These are phyloP conservation scores for Bubo scandiacus DNA, from an alignment of 2,113 vertebrate species.

Conservation along the genomic window DNA sequence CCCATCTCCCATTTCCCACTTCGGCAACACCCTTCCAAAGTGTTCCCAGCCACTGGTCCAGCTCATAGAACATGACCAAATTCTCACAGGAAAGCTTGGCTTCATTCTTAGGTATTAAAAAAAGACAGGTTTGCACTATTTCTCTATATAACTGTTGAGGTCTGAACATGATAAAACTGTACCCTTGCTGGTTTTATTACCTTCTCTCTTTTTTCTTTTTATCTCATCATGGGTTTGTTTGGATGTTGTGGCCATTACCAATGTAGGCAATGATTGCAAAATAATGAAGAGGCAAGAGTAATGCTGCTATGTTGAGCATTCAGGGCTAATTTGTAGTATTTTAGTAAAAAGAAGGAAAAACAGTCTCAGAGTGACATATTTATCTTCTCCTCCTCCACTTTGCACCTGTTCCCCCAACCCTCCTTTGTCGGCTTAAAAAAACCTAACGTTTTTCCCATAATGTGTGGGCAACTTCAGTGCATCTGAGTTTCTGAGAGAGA, in stretches of 20 bases:
- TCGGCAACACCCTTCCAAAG: not conserved
- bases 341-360: not conserved
- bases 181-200: not conserved
- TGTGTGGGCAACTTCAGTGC: not conserved
- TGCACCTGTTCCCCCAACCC: not conserved
- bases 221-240: not conserved
- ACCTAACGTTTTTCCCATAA: not conserved
- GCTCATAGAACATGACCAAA: not conserved
- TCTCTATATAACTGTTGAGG: not conserved
- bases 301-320: not conserved
- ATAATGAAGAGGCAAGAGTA: not conserved
- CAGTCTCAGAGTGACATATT: not conserved
- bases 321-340: not conserved
- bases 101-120: not conserved
- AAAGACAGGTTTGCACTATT: not conserved
- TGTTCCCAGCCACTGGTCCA: not conserved
- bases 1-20: not conserved
- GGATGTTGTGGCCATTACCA: not conserved
- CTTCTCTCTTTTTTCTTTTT: not conserved
- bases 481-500: slow-evolving; percentile 16
- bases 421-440: not conserved
- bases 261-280: not conserved
- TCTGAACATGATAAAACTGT: not conserved
- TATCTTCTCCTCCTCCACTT: not conserved
- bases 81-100: not conserved